Conservation (phyloP, 2,797 vertebrate genomes). For the Furcifer pardalis region DNA sequence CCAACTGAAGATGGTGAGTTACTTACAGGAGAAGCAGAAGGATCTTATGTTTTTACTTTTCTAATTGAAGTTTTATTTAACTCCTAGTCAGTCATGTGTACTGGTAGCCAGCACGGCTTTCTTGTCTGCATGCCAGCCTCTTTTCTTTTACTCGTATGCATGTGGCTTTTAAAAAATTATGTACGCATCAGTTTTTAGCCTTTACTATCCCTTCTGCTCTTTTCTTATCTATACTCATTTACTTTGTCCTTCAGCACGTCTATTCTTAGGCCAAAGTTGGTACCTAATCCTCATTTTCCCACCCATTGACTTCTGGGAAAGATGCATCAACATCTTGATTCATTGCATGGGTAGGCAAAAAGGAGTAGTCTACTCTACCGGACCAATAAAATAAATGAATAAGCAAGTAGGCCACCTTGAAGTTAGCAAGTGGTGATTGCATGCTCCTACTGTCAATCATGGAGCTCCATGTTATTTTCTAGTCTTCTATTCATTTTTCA, state of each 20-base stretch:
- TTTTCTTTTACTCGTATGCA: slow-evolving; percentile 77
- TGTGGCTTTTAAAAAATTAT: slow-evolving; percentile 75
- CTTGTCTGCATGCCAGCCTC: slow-evolving; percentile 83
- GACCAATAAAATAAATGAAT: slow-evolving; percentile 43
- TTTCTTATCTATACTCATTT: slow-evolving; percentile 68
- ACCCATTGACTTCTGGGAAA: slow-evolving; percentile 81
- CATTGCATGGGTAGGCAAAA: slow-evolving; percentile 91
- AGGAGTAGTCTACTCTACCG: slow-evolving; percentile 81
- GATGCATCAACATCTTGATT: slow-evolving; percentile 84
- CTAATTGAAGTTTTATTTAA: slow-evolving; percentile 77
- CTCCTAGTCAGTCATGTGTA: slow-evolving; percentile 74
- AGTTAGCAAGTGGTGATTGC: slow-evolving; percentile 87
- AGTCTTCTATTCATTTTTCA: slow-evolving; percentile 97
- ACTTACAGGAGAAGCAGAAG: slow-evolving; percentile 74
- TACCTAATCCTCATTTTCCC: slow-evolving; percentile 74
- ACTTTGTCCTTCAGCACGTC: slow-evolving; percentile 78
- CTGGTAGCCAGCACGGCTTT: slow-evolving; percentile 82
- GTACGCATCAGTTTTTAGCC: slow-evolving; percentile 71
- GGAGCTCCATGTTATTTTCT: slow-evolving; percentile 98
- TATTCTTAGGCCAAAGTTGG: slow-evolving; percentile 81
- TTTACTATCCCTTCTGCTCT: slow-evolving; percentile 54
- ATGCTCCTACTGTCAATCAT: slow-evolving; percentile 89
- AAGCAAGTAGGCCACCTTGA: slow-evolving; percentile 69
- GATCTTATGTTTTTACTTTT: slow-evolving; percentile 70
- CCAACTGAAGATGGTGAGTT: slow-evolving; percentile 99